These are phyloP conservation scores for Ameiurus melas DNA, from an alignment of 2,113 vertebrate genomes.

Conservation along the genomic window DNA sequence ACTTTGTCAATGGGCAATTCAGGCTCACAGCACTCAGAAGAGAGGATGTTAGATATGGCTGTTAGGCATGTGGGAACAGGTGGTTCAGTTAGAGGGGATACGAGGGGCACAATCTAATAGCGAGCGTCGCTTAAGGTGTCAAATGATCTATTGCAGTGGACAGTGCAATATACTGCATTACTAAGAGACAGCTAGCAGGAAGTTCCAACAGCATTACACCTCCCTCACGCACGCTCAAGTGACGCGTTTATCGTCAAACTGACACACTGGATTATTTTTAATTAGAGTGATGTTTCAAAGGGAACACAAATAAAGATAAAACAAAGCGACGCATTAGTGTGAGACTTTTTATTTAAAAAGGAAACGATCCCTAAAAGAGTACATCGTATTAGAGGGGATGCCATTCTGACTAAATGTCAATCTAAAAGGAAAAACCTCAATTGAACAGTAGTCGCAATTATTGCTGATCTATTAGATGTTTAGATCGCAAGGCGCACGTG, in stretches of 20 bases:
- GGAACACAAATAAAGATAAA: slow-evolving; percentile 50
- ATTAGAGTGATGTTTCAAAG: background rate
- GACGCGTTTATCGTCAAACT: slow-evolving; percentile 8
- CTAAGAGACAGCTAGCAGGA: background rate
- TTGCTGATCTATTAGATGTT: slow-evolving; percentile 38
- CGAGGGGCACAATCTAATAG: background rate
- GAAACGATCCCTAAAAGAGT: slow-evolving; percentile 51
- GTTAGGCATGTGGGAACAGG: background rate
- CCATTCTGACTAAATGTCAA: slow-evolving; percentile 57
- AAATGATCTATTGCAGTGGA: background rate
- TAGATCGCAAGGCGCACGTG: slow-evolving; percentile 40
- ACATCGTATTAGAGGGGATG: slow-evolving; percentile 59
- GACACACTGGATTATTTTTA: background rate
- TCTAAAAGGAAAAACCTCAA: slow-evolving; percentile 14
- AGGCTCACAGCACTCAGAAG: background rate
- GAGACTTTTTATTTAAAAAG: slow-evolving; percentile 74
- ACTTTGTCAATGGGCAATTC: slow-evolving; percentile 9
- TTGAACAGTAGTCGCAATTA: slow-evolving; percentile 33
- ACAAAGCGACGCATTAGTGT: slow-evolving; percentile 54
- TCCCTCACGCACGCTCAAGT: background rate
- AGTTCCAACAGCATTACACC: background rate
- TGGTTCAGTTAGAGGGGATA: background rate
- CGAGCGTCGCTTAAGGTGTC: background rate
- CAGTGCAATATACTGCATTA: background rate
- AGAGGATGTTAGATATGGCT: background rate